Conservation (phyloP, 2,888 invertebrate genomes). For the Epiblema foenella region DNA sequence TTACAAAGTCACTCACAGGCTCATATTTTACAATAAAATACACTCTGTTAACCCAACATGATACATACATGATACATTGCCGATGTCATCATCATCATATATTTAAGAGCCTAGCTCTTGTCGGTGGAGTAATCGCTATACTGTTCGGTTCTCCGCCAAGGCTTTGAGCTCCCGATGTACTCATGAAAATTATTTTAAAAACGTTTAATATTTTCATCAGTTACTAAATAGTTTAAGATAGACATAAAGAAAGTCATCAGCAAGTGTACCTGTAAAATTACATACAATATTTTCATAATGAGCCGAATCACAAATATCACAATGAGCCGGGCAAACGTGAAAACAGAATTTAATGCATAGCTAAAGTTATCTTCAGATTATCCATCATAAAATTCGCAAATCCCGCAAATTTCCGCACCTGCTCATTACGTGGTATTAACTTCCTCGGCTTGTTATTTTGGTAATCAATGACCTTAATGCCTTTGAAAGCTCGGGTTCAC, state of each 20-base stretch:
- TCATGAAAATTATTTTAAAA: not conserved
- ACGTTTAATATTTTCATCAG: not conserved
- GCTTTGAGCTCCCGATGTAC: not conserved
- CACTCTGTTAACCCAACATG: no score
- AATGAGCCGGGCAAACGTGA: not conserved
- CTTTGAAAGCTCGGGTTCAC: constrained; percentile 39
- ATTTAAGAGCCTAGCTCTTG: no score
- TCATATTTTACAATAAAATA: no score
- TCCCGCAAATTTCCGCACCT: constrained; percentile 2
- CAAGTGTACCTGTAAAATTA: no score
- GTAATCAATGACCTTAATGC: constrained; percentile 40
- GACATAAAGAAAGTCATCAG: not conserved
- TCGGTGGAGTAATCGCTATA: no score
- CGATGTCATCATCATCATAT: no score
- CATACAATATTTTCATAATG: not conserved
- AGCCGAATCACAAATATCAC: no score
- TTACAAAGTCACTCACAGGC: not conserved
- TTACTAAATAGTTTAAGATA: not conserved
- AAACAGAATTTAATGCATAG: not conserved
- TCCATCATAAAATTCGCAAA: not conserved
- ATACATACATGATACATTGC: no score
- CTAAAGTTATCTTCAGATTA: not conserved
- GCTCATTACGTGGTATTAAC: constrained; percentile 6
- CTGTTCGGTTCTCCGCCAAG: no score
- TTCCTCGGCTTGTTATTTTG: constrained; percentile 35